Evolutionary conservation across 2,113 vertebrate species (phyloP).

Genomic region (Guaruba guarouba): DNA sequence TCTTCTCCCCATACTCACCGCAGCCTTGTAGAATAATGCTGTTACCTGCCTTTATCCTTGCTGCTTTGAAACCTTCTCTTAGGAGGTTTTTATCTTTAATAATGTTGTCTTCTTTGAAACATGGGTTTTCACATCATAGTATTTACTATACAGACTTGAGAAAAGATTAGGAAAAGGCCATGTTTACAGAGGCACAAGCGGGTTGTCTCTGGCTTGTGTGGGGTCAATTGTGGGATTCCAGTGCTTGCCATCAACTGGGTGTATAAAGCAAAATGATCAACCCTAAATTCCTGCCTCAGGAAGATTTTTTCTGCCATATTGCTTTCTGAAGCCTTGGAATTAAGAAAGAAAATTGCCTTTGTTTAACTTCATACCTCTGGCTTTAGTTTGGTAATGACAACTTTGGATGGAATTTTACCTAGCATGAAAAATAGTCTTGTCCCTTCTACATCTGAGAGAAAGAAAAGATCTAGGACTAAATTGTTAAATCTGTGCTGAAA

Average conservation of each 20-base stretch:
- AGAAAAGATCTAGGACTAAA: neutral
- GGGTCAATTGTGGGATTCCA: neutral
- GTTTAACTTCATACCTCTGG: neutral
- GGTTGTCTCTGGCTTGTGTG: neutral
- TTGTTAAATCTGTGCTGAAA: neutral
- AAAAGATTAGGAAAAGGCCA: neutral
- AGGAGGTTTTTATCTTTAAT: rapidly evolving
- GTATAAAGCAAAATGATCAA: rapidly evolving
- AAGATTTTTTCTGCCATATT: neutral
- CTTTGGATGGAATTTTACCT: neutral
- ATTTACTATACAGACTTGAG: neutral
- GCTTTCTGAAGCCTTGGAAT: neutral
- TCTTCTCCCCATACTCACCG: neutral
- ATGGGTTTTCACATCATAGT: neutral
- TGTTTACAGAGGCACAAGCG: neutral
- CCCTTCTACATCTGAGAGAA: neutral
- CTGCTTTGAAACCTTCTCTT: neutral
- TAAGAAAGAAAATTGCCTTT: neutral
- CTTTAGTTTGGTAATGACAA: neutral
- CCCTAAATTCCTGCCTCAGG: neutral
- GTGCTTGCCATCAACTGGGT: neutral
- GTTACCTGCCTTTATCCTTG: neutral
- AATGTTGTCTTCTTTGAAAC: rapidly evolving
- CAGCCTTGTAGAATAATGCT: neutral
- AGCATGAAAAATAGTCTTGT: neutral